phyloP scores from a whole-genome alignment of 2,113 vertebrate species.

The Oreocharis arfaki region DNA sequence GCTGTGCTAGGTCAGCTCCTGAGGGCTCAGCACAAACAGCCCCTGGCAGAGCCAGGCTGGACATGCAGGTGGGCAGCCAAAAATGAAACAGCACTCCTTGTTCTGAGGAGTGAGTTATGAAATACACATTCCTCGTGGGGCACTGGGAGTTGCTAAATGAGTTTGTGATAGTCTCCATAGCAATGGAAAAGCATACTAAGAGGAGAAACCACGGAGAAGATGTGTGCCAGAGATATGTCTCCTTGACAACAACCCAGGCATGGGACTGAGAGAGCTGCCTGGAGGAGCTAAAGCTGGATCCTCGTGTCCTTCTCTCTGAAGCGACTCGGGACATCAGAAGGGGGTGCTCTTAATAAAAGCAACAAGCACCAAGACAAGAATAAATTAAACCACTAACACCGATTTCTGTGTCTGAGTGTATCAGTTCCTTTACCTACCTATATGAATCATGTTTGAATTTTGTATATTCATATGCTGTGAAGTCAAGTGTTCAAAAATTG shows the following conservation, averaged over 20 bases:
- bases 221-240: slow-evolving; percentile 44
- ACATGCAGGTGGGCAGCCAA: neutral
- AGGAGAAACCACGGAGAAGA: slow-evolving; percentile 40
- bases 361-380: neutral
- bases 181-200: slow-evolving; percentile 46
- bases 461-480: neutral
- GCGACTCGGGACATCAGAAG: neutral
- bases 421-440: neutral
- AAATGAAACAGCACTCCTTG: neutral
- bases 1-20: neutral
- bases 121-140: slow-evolving; percentile 3
- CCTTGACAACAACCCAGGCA: slow-evolving; percentile 49
- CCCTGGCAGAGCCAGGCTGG: neutral
- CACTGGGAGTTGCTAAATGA: slow-evolving; percentile 38
- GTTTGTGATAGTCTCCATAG: slow-evolving; percentile 63
- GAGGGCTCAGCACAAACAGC: neutral
- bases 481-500: neutral
- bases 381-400: neutral
- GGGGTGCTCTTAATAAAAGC: neutral
- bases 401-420: neutral
- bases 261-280: neutral
- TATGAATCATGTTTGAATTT: neutral
- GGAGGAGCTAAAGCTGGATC: slow-evolving; percentile 16
- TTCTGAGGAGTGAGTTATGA: slow-evolving; percentile 17
- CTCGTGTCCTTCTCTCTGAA: neutral